Percentiles rank a stretch among this genome's conserved stretches.
Conservation (phyloP, 1,140 invertebrate species). For the Drosophila tani region DNA sequence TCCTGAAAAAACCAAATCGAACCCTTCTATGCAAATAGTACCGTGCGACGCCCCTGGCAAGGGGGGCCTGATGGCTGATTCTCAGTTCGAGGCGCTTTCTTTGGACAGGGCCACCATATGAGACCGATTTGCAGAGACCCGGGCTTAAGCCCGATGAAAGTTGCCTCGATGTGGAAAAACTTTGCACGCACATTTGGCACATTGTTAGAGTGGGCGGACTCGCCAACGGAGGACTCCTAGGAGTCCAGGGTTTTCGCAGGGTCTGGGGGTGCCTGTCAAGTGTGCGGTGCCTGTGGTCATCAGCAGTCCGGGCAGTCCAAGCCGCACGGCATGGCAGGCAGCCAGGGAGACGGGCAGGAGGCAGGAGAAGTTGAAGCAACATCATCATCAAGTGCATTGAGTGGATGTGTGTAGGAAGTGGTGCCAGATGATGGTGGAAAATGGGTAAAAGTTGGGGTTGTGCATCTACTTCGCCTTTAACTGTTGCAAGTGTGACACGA, state of each 20-base stretch:
- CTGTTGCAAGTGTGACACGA: constrained; percentile 31
- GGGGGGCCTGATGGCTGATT: not conserved
- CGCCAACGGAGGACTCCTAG: not conserved
- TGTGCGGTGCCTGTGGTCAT: constrained; percentile 58
- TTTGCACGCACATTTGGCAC: constrained; percentile 62
- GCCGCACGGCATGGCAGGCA: constrained; percentile 5
- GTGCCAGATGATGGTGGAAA: constrained; percentile 11
- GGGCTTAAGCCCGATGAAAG: constrained; percentile 39
- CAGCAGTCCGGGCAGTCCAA: constrained; percentile 34
- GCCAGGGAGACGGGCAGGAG: not conserved
- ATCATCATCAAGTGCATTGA: constrained; percentile 55
- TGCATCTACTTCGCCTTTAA: constrained; percentile 26
- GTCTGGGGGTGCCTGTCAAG: constrained; percentile 38
- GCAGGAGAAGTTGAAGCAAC: constrained; percentile 19
- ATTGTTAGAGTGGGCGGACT: constrained; percentile 29
- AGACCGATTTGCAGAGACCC: constrained; percentile 29
- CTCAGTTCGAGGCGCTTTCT: constrained; percentile 19
- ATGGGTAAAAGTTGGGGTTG: not conserved
- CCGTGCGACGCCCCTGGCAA: not conserved
- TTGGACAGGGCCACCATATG: constrained; percentile 36
- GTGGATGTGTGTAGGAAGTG: constrained; percentile 18
- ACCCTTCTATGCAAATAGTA: not conserved
- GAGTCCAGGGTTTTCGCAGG: not conserved
- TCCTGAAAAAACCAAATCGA: too few species aligned
- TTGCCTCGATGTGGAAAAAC: constrained; percentile 52